Evolutionary conservation across 2,797 vertebrate species (phyloP), one percentile per base, ranked within the genome.

Genomic region (Enteromius viviparus): DNA sequence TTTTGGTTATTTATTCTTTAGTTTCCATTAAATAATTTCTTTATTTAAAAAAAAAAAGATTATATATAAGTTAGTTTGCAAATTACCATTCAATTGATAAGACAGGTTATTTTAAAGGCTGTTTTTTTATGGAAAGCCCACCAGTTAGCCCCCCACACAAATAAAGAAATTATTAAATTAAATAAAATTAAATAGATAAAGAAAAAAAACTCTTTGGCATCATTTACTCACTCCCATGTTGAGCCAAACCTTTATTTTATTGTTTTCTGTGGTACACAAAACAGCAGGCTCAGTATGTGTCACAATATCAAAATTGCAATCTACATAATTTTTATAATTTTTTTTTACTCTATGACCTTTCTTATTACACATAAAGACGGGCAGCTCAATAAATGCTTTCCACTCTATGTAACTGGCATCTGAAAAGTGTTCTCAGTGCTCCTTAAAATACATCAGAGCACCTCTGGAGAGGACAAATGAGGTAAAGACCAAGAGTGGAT

Each of bases 401-500:
- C 53, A 58, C 62, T 81, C 29, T 81, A 37, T 68, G 32, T 49
- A 76, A 68, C 17, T 58, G 21, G 69, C 32, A 76, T 69, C 40
- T 65, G 32, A 62, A 80, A 80, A 68, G 7, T 19, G 21, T 53
- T 45, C 75, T 64, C 32, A 81, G 79, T 58, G 65, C 80, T 83
- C 23, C 12, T 70, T 85, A 74, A 69, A 77, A 75, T 78, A 58
- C 34, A 75, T 78, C 47, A 47, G 17, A 32, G 47, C 58, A 53
- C n/a, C 19, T 49, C 76, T 40, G 49, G 45, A 45, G 37, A 69
- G 82, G 82, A 76, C 78, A 78, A 76, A 42, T 83, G 78, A 84
- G 79, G 85, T 83, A 80, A 81, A 78, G 64, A 68, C 60, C 72
- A 80, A 75, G 21, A 72, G 62, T 80, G 62, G 58, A 78, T 80